Conservation (phyloP, 2,113 vertebrate species). For the Sialia sialis region DNA sequence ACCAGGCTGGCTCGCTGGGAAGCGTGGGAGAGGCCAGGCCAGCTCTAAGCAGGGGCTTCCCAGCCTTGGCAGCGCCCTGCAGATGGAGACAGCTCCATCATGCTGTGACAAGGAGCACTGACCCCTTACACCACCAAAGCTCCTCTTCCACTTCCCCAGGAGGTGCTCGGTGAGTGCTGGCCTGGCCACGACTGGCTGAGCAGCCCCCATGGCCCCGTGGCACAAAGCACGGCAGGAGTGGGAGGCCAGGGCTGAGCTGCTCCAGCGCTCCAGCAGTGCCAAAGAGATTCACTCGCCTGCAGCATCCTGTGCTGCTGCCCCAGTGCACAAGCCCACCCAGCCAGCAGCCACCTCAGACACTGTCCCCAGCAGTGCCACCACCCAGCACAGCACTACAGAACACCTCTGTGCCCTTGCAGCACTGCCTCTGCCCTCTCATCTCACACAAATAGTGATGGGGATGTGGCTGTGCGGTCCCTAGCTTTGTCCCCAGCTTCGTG, state of each 20-base stretch:
- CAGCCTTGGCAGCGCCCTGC: fast-evolving
- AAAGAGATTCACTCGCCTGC: neutral
- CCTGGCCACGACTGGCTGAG: neutral
- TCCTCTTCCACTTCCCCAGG: neutral
- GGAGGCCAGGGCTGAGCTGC: neutral
- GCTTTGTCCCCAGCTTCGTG: neutral
- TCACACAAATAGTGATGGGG: neutral
- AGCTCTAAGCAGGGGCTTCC: fast-evolving
- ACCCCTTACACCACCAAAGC: neutral
- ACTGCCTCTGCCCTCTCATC: neutral
- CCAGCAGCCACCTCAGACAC: neutral
- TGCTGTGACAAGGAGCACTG: neutral
- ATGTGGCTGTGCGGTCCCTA: fast-evolving
- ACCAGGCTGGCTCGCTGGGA: fast-evolving
- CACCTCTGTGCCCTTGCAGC: neutral
- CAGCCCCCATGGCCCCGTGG: neutral
- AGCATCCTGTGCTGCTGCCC: neutral
- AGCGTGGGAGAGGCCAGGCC: neutral
- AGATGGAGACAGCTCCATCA: fast-evolving
- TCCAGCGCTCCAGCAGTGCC: fast-evolving
- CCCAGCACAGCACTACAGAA: neutral
- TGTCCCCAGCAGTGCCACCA: neutral
- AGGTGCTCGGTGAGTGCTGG: fast-evolving
- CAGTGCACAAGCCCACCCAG: fast-evolving
- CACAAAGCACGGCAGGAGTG: neutral